These are phyloP conservation scores for Esox niger DNA, from an alignment of 2,113 vertebrate species.

Conservation along the genomic window DNA sequence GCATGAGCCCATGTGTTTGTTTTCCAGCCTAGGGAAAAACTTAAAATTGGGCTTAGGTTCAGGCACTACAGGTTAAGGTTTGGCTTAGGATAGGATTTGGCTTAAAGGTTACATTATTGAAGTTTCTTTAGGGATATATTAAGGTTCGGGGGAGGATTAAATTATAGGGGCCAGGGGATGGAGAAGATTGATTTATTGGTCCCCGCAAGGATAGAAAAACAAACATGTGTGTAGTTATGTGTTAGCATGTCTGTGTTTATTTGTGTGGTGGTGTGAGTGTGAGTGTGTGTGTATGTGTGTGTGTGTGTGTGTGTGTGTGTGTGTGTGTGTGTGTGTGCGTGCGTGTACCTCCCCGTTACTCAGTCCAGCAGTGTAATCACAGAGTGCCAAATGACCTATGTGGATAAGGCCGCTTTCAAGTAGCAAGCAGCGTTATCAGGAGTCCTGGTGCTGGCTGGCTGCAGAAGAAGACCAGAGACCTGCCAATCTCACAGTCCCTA, in stretches of 20 bases:
- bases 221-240: no score
- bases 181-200: no score
- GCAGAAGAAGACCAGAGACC: not conserved
- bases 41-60: no score
- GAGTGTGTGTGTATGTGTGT: not conserved
- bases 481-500: constrained; percentile 11
- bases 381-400: not conserved
- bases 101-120: no score
- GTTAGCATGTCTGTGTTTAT: no score
- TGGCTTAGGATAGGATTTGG: no score
- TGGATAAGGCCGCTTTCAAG: not conserved
- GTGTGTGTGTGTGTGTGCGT: constrained; percentile 9
- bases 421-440: not conserved
- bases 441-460: not conserved
- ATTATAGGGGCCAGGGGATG: no score
- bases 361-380: constrained; percentile 8
- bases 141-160: no score
- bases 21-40: no score
- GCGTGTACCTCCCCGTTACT: not conserved
- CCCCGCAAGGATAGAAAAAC: no score
- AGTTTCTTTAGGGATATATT: no score
- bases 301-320: constrained; percentile 1
- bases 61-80: no score
- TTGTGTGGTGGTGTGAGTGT: not conserved
- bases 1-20: not conserved